Evolutionary conservation across 2,888 invertebrate genomes (phyloP).

Genomic region (Agriopis marginaria): DNA sequence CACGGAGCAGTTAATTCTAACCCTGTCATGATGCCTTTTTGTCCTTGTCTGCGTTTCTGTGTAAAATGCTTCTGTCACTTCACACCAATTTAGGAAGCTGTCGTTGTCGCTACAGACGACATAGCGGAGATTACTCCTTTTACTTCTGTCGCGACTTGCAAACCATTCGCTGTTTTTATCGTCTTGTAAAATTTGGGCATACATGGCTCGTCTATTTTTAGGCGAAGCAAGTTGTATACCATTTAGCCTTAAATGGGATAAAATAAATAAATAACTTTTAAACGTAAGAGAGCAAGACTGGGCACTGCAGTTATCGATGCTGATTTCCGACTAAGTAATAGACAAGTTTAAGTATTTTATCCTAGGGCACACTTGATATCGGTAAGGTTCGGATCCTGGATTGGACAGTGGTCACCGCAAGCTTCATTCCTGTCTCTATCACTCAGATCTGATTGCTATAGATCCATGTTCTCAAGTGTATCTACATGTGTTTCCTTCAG

Average conservation of each 20-base stretch:
- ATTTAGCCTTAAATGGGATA: conserved; percentile 41
- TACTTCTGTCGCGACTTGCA: conserved; percentile 27
- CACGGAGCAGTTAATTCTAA: conserved; percentile 66
- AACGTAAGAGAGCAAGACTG: not conserved
- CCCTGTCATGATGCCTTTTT: conserved; percentile 63
- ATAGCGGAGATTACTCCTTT: conserved; percentile 37
- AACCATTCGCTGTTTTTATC: conserved; percentile 37
- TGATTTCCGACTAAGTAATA: conserved; percentile 5
- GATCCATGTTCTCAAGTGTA: not conserved
- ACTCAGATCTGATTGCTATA: not conserved
- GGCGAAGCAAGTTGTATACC: conserved; percentile 13
- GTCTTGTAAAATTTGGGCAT: not conserved
- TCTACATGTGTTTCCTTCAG: not conserved
- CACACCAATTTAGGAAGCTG: conserved; percentile 54
- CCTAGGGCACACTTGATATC: conserved; percentile 23
- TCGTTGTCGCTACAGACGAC: conserved; percentile 31
- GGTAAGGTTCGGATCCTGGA: not conserved
- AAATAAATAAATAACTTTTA: conserved; percentile 30
- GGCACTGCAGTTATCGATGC: not conserved
- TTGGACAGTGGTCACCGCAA: not conserved
- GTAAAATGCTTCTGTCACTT: conserved; percentile 56
- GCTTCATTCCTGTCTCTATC: not conserved
- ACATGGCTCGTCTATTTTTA: conserved; percentile 30
- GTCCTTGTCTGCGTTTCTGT: conserved; percentile 48
- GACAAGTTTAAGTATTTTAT: not conserved